A percentile compares a stretch with the other conserved stretches of the same genome.
Conservation (phyloP, 1,140 invertebrate genomes). For the Augochlora pura region DNA sequence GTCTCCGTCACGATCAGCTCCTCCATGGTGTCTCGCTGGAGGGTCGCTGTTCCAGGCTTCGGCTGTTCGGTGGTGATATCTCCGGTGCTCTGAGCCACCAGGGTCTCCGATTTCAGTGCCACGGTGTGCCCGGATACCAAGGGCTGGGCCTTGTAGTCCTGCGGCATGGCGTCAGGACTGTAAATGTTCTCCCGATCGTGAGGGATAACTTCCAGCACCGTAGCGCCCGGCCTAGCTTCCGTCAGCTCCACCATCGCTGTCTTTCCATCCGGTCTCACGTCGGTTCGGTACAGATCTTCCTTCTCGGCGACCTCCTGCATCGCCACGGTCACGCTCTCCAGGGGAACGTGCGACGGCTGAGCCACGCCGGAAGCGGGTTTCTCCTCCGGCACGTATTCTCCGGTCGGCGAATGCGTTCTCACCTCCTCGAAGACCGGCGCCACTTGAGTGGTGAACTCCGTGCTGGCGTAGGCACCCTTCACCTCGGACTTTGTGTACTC, state of each 20-base stretch:
- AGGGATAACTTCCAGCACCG: slow-evolving; percentile 79
- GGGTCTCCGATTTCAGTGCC: slow-evolving; percentile 79
- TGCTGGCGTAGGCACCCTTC: slow-evolving; percentile 75
- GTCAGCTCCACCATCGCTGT: slow-evolving; percentile 78
- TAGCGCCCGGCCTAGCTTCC: slow-evolving; percentile 77
- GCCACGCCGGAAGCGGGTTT: slow-evolving; percentile 75
- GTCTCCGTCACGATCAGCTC: slow-evolving; percentile 82
- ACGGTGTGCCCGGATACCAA: slow-evolving; percentile 79
- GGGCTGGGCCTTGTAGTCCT: slow-evolving; percentile 74
- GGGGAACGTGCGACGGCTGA: slow-evolving; percentile 74
- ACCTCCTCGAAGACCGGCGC: slow-evolving; percentile 80
- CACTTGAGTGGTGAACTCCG: slow-evolving; percentile 78
- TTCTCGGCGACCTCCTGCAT: slow-evolving; percentile 81
- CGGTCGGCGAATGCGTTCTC: slow-evolving; percentile 78
- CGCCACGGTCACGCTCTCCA: slow-evolving; percentile 80
- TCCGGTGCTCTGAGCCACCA: slow-evolving; percentile 77
- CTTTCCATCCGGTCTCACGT: slow-evolving; percentile 79
- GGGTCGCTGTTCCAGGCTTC: slow-evolving; percentile 78
- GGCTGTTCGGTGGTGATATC: slow-evolving; percentile 74
- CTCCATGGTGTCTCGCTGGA: slow-evolving; percentile 79
- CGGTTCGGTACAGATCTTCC: slow-evolving; percentile 78
- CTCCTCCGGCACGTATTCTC: slow-evolving; percentile 73
- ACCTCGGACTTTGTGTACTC: slow-evolving; percentile 71
- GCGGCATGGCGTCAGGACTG: slow-evolving; percentile 66
- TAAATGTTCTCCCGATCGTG: slow-evolving; percentile 81